Conservation (phyloP, 2,888 invertebrate genomes). For the Dorcus hopei region DNA sequence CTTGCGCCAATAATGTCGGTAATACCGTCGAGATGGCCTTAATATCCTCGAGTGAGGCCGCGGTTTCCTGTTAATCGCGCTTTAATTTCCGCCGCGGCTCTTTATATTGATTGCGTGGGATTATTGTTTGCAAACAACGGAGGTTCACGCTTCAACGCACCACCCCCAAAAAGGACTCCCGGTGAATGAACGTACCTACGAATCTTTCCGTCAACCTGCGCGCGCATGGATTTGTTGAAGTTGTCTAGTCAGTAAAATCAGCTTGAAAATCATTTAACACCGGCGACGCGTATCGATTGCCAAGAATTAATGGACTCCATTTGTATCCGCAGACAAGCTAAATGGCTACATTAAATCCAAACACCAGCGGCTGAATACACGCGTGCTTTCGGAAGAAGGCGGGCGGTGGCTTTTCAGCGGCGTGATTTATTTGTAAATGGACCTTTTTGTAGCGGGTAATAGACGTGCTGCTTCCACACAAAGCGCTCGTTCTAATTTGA, state of each 20-base stretch:
- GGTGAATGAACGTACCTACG: background rate
- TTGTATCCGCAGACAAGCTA: conserved; percentile 2
- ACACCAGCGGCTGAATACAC: conserved; percentile 4
- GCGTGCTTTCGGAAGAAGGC: too few species aligned
- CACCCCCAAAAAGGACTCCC: conserved; percentile 12
- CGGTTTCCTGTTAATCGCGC: conserved; percentile 24
- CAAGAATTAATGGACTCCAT: background rate
- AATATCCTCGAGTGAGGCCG: conserved; percentile 20
- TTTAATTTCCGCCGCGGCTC: conserved; percentile 24
- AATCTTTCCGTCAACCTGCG: background rate
- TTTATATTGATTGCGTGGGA: conserved; percentile 21
- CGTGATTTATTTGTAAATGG: too few species aligned
- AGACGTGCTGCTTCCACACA: too few species aligned
- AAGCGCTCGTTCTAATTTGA: too few species aligned
- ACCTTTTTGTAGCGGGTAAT: too few species aligned
- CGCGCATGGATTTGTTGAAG: too few species aligned
- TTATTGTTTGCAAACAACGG: conserved; percentile 24
- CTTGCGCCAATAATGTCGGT: conserved; percentile 16
- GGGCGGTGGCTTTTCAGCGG: too few species aligned
- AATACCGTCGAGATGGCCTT: conserved; percentile 13
- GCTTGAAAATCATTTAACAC: too few species aligned
- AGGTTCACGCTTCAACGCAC: conserved; percentile 14
- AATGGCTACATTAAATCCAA: conserved; percentile 3
- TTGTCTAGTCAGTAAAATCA: background rate
- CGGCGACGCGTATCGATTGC: too few species aligned